A percentile compares a stretch with the other conserved stretches of the same genome.
Evolutionary conservation across 2,113 vertebrate genomes (phyloP).

Genomic region (rabbit (Oryctolagus cuniculus)): mOryCun1.1 NC_091453.1:5562001-5562500

Average conservation of each 20-base stretch:
- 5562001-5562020: neutral
- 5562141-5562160: neutral
- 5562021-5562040: neutral
- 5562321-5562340: neutral
- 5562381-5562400: conserved; percentile 32
- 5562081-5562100: conserved; percentile 22
- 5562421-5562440: neutral
- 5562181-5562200: conserved; percentile 14
- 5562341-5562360: too few species aligned
- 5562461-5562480: conserved; percentile 35
- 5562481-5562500: conserved; percentile 43
- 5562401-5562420: conserved; percentile 43
- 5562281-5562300: conserved; percentile 38
- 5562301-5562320: neutral
- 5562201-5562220: neutral
- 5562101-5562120: neutral
- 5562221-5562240: neutral
- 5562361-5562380: neutral
- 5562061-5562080: conserved; percentile 27
- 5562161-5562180: neutral
- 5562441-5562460: conserved; percentile 55
- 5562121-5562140: neutral
- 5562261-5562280: neutral
- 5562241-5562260: conserved; percentile 1
- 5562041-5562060: neutral